phyloP scores from a whole-genome alignment of 2,888 invertebrate genomes.

The Drosophila helvetica region DNA sequence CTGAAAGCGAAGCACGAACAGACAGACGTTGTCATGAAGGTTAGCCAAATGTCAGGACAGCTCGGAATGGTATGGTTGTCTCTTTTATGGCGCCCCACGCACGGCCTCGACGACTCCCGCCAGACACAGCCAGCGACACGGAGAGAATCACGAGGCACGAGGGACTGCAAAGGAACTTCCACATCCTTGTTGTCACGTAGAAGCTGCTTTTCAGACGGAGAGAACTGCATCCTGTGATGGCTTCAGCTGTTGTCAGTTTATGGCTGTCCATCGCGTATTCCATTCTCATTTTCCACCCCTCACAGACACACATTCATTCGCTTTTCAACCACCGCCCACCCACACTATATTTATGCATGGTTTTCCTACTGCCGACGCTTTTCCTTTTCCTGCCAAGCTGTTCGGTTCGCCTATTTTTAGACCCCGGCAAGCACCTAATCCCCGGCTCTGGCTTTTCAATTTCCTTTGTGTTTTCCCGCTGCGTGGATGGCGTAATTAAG shows the following conservation, averaged over 20 bases:
- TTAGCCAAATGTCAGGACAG: conserved; percentile 61
- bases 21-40: conserved; percentile 48
- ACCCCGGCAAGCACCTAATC: conserved; percentile 33
- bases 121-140: not conserved
- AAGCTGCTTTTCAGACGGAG: not conserved
- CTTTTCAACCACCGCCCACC: not conserved
- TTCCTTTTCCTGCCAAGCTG: conserved; percentile 20
- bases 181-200: conserved; percentile 19
- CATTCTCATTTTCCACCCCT: not conserved
- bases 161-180: conserved; percentile 5
- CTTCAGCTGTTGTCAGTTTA: conserved; percentile 11
- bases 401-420: conserved; percentile 28
- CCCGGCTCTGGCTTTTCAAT: conserved; percentile 11
- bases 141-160: too few species aligned
- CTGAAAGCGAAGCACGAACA: conserved; percentile 46
- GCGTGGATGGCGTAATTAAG: conserved; percentile 37
- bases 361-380: conserved; percentile 20
- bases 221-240: conserved; percentile 5
- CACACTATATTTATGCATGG: conserved; percentile 6
- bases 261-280: conserved; percentile 8
- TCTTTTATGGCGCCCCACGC: conserved; percentile 36
- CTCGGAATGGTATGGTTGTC: conserved; percentile 37
- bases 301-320: not conserved
- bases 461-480: not conserved
- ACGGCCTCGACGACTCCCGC: conserved; percentile 12